Base-by-base conservation (phyloP, 2,888 invertebrate species). In the Tinea pellionella region DNA sequence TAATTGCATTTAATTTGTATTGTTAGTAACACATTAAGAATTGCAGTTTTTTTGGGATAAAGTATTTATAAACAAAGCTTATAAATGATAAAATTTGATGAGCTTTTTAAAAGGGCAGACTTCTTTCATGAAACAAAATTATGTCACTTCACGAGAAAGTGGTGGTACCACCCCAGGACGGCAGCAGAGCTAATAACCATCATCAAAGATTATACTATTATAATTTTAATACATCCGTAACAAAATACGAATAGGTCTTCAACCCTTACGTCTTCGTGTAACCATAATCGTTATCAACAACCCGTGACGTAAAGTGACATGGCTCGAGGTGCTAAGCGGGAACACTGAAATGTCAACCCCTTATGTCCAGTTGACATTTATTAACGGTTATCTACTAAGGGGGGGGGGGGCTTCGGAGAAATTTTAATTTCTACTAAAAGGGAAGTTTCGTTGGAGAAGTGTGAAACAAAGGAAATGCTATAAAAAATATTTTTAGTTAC, bases 351-450 rank as follows among this genome's bases (percentile, higher is more conserved):
- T 16, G 57, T 57, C 57, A 57, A 57, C 57, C 15, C 30, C 32
- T 15, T 32, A 55, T 57, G 32, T 32, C 53, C 53, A 18, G 57
- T 57, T 81, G 83, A 84, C 83, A 81, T 84, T 86, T 86, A 86
- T 83, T 82, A 84, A 82, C 80, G 75, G 71, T 66, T 55, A 19
- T 13, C n/a, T 67, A 63, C 65, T 72, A 78, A 78, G 82, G 82
- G n/a, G n/a, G n/a, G n/a, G n/a, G n/a, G n/a, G n/a, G 78, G 80
- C 78, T 53, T 55, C 13, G 67, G 64, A 74, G 69, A 74, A 75
- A 78, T 83, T 78, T 47, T 16, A 47, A 37, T 37, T 37, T 37
- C 11, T 47, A 42, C 42, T n/a, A 42, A 42, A 42, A 42, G 47
- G 15, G 9, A 9, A 9, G 37, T 6, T 24, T 24, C n/a, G n/a